These are phyloP conservation scores for Polydrusus cervinus DNA, from an alignment of 2,888 invertebrate genomes.

Conservation along the genomic window DNA sequence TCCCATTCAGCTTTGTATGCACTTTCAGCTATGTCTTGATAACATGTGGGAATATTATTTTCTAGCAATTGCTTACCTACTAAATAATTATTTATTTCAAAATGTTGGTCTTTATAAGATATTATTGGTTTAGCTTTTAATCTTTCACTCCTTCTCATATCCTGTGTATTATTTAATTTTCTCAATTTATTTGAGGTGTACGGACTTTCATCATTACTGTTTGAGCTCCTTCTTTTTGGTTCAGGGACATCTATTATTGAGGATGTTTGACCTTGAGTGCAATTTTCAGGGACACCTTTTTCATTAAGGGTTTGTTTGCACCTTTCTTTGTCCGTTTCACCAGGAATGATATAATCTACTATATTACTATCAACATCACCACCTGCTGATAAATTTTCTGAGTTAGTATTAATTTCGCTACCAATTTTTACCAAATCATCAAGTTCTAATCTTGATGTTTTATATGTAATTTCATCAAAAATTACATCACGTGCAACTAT, in stretches of 20 bases:
- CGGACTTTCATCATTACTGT: too few relatives aligned
- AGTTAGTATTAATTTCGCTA: constrained; percentile 13
- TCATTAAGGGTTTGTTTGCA: constrained; percentile 28
- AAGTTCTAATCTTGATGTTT: constrained; percentile 35
- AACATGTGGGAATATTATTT: neutral
- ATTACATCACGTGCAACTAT: constrained; percentile 64
- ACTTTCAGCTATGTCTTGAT: constrained; percentile 40
- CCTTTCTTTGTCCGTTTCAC: constrained; percentile 12
- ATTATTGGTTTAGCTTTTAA: constrained; percentile 41
- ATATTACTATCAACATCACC: too few relatives aligned
- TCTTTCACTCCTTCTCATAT: constrained; percentile 45
- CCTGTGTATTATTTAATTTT: constrained; percentile 34
- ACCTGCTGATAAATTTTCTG: constrained; percentile 13
- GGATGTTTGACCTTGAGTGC: constrained; percentile 30
- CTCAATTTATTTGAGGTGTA: too few relatives aligned
- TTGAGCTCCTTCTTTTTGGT: neutral
- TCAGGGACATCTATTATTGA: constrained; percentile 36
- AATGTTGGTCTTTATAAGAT: constrained; percentile 27
- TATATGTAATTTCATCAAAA: constrained; percentile 59
- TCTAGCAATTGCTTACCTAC: constrained; percentile 16
- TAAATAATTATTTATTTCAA: constrained; percentile 30
- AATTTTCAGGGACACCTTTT: constrained; percentile 31
- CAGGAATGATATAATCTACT: too few relatives aligned
- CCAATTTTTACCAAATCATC: constrained; percentile 27
- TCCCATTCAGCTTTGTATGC: constrained; percentile 41